phyloP scores from a whole-genome alignment of 2,113 vertebrate genomes.

The Cairina moschata region DNA sequence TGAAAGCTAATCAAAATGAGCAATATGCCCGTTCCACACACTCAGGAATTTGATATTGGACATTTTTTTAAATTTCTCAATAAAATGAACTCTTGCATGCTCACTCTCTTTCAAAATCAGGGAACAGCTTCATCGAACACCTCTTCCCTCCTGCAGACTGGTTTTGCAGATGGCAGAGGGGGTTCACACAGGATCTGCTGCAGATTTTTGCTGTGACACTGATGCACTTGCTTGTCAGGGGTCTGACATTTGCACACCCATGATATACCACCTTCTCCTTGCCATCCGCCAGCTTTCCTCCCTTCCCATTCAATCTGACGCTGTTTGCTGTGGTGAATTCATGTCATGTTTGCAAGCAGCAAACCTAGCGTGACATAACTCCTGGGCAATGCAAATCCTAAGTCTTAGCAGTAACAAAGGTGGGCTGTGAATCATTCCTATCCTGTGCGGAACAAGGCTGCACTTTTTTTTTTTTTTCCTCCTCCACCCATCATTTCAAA shows the following conservation, averaged over 20 bases:
- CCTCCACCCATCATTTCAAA: not conserved
- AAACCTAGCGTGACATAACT: not conserved
- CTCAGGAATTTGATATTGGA: rapidly evolving
- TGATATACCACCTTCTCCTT: not conserved
- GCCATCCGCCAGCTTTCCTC: not conserved
- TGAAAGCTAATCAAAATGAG: not conserved
- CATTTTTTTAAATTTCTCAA: not conserved
- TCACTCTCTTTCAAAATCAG: not conserved
- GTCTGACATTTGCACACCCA: not conserved
- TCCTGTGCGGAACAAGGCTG: not conserved
- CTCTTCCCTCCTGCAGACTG: not conserved
- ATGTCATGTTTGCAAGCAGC: not conserved
- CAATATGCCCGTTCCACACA: rapidly evolving
- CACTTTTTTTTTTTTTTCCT: not conserved
- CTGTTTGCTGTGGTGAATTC: not conserved
- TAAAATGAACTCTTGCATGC: not conserved
- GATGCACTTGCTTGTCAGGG: rapidly evolving
- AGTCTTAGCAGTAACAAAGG: not conserved
- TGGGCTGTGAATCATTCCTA: not conserved
- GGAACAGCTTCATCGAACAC: not conserved
- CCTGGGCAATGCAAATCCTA: not conserved
- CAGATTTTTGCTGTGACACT: not conserved
- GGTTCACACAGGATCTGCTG: rapidly evolving
- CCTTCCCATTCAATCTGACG: not conserved
- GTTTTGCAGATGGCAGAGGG: not conserved